These are phyloP conservation scores for Gila robusta DNA, from an alignment of 2,797 vertebrate genomes.

Conservation along the genomic window DNA sequence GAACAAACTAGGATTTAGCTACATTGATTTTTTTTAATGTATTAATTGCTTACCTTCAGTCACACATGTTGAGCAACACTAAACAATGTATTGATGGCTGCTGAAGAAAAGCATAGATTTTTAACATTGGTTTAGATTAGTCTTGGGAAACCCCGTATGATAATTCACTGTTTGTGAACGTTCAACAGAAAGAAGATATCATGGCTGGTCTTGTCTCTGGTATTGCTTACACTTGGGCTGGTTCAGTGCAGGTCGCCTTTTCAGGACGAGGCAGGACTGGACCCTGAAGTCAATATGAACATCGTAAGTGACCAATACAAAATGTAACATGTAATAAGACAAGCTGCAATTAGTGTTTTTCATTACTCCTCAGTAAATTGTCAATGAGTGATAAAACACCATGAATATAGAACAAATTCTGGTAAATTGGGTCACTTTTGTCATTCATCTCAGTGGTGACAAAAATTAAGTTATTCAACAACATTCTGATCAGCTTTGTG, in stretches of 20 bases:
- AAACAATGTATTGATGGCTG: neutral
- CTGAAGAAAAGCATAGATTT: neutral
- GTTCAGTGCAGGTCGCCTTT: slow-evolving; percentile 17
- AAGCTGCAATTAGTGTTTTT: neutral
- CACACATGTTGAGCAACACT: neutral
- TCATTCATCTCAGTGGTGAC: neutral
- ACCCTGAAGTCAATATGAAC: slow-evolving; percentile 84
- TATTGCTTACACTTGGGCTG: slow-evolving; percentile 52
- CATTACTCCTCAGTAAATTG: neutral
- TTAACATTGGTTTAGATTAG: neutral
- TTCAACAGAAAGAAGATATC: slow-evolving; percentile 61
- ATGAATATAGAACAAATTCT: neutral
- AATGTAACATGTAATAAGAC: neutral
- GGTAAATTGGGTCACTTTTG: neutral
- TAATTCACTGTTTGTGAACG: neutral
- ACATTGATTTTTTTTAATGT: neutral
- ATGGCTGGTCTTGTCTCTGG: slow-evolving; percentile 51
- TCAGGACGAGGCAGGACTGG: slow-evolving; percentile 55
- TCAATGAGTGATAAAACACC: neutral
- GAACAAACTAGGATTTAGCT: neutral
- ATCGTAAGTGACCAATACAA: slow-evolving; percentile 72
- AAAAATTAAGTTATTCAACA: neutral
- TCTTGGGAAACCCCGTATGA: neutral
- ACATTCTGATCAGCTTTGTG: neutral
- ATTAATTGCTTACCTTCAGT: neutral